Percentiles rank a stretch among this genome's conserved stretches.
Conservation (phyloP, 2,888 invertebrate genomes). For the Steromphala cineraria region DNA sequence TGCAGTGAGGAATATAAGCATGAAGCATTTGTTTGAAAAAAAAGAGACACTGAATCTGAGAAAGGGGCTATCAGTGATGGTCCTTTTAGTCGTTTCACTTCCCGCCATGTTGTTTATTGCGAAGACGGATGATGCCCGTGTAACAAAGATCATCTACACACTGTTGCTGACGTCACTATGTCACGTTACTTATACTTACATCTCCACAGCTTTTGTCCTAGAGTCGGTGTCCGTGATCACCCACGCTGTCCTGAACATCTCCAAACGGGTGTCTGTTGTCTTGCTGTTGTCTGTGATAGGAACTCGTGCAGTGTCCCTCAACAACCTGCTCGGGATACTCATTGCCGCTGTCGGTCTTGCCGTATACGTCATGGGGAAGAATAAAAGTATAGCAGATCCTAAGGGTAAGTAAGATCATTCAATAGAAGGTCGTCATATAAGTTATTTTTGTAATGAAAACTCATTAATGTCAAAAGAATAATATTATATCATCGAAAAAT, state of each 20-base stretch:
- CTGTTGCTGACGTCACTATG: slow-evolving; percentile 31
- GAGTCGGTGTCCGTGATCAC: slow-evolving; percentile 41
- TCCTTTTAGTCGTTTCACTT: neutral
- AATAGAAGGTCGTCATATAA: no score
- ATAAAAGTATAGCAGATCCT: no score
- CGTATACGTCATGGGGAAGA: neutral
- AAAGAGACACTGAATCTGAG: neutral
- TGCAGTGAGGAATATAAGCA: slow-evolving; percentile 33
- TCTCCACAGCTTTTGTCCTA: slow-evolving; percentile 41
- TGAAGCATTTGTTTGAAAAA: slow-evolving; percentile 23
- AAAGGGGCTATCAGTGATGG: neutral
- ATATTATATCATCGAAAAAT: no score
- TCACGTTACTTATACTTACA: slow-evolving; percentile 48
- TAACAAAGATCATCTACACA: neutral
- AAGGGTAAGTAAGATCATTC: no score
- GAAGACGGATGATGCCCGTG: neutral
- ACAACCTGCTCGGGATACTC: slow-evolving; percentile 32
- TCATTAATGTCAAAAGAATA: no score
- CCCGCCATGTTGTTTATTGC: neutral
- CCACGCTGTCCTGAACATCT: slow-evolving; percentile 46
- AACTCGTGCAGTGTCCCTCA: slow-evolving; percentile 18
- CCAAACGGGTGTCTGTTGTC: slow-evolving; percentile 45
- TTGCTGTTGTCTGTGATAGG: slow-evolving; percentile 38
- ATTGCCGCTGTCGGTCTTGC: slow-evolving; percentile 15
- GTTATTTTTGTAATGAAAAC: no score